Evolutionary conservation across 1,140 invertebrate species (phyloP), one percentile per base, ranked within the genome.

Genomic region (Meloidogyne hapla): DNA sequence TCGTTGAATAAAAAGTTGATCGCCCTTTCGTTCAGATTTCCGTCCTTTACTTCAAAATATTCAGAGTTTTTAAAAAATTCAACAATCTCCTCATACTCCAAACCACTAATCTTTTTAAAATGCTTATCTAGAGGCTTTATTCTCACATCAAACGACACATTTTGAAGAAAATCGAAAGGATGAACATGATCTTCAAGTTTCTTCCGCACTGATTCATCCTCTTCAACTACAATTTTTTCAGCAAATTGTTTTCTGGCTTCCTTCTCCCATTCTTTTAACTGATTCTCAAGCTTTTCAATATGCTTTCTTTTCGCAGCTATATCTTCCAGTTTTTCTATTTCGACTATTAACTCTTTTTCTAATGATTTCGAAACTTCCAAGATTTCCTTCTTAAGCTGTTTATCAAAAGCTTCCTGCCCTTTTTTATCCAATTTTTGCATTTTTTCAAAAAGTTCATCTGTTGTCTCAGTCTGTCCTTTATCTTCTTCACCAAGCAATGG

Each of bases 91-190:
- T 56, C 48, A n/a, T 56, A 56, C 1, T 56, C 48, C n/a, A 56
- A 18, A 5, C 4, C 48, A n/a, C 18, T 56, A 56, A 56, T 56
- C 5, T n/a, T n/a, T 56, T 56, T 56, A n/a, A 56, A 56, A n/a
- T 18, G 18, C n/a, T 56, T n/a, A 56, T 56, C 18, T n/a, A 56
- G 0, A n/a, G 48, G 48, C 18, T 56, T 56, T 56, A 56, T 56
- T 56, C 48, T 21, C 18, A 56, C 48, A 56, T 56, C 48, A 56
- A 56, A 56, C 0, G 48, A 6, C n/a, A 56, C 18, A 56, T n/a
- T 56, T n/a, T 56, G 48, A 56, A 56, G 48, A 56, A 56, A 56
- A 6, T 56, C 48, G n/a, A 56, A 56, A n/a, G 48, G 48, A 56
- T 56, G 48, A 5, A 56, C n/a, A n/a, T 56, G 3, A n/a, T n/a